phyloP scores from a whole-genome alignment of 2,113 vertebrate genomes.

The Phylloscopus whistleri region DNA sequence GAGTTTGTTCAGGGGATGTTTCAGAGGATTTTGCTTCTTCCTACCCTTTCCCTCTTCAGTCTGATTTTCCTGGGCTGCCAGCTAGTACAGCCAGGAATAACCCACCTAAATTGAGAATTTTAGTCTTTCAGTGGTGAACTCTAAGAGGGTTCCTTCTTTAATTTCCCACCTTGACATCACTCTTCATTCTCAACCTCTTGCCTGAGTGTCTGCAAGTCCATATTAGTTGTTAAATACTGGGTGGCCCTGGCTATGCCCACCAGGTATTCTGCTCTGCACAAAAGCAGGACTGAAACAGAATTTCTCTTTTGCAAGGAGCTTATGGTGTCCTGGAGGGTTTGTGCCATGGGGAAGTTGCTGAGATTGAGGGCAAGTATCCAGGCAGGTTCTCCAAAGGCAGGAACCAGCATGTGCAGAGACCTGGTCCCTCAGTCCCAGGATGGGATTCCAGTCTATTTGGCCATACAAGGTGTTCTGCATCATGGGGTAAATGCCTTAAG shows the following conservation, averaged over 20 bases:
- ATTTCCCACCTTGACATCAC: background rate
- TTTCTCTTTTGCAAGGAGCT: background rate
- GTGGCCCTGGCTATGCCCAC: background rate
- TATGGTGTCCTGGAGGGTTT: rapidly evolving
- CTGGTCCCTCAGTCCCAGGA: background rate
- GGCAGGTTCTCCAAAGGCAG: background rate
- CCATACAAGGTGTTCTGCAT: background rate
- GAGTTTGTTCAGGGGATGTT: background rate
- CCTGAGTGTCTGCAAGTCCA: background rate
- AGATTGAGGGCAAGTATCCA: background rate
- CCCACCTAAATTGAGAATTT: background rate
- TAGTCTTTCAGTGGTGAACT: background rate
- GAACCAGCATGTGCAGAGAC: background rate
- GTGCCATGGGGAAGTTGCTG: background rate
- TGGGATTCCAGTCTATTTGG: background rate
- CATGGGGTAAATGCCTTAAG: rapidly evolving
- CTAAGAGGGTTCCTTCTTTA: background rate
- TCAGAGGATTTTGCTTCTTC: background rate
- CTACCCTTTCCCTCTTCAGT: background rate
- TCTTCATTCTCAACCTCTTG: background rate
- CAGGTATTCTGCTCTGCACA: background rate
- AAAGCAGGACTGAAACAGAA: background rate
- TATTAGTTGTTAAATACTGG: background rate
- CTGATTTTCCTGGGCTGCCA: background rate
- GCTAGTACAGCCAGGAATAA: background rate